Evolutionary conservation across 2,797 vertebrate species (phyloP).

Genomic region (Platalea minor): DNA sequence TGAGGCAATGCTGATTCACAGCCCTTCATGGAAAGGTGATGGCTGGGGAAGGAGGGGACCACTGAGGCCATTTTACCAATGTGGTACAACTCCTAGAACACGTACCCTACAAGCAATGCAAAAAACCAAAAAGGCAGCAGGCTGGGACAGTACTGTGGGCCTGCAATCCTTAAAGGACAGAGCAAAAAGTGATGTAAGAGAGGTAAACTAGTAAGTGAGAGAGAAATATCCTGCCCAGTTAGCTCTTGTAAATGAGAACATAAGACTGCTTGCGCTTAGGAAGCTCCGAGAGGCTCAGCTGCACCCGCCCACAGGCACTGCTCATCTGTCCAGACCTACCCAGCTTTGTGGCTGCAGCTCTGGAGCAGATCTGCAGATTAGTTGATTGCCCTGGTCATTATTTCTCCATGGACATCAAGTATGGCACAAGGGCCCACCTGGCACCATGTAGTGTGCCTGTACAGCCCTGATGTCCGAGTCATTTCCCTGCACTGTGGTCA

Average conservation of each 20-base stretch:
- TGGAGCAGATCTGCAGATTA: background rate
- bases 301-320: background rate
- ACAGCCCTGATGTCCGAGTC: background rate
- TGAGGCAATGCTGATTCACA: background rate
- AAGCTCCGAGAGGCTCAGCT: background rate
- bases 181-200: background rate
- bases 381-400: background rate
- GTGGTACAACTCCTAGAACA: background rate
- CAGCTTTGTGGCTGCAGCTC: background rate
- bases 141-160: background rate
- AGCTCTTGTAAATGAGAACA: background rate
- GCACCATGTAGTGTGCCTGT: background rate
- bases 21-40: background rate
- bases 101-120: background rate
- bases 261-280: background rate
- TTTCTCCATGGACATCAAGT: background rate
- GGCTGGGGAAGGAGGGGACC: background rate
- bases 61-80: background rate
- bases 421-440: background rate
- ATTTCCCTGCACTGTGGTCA: background rate
- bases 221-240: background rate
- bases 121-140: background rate
- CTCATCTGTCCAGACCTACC: background rate
- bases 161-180: background rate
- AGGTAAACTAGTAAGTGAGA: background rate